Conservation (phyloP, 1,140 invertebrate species). For the Aphelenchoides fujianensis region DNA sequence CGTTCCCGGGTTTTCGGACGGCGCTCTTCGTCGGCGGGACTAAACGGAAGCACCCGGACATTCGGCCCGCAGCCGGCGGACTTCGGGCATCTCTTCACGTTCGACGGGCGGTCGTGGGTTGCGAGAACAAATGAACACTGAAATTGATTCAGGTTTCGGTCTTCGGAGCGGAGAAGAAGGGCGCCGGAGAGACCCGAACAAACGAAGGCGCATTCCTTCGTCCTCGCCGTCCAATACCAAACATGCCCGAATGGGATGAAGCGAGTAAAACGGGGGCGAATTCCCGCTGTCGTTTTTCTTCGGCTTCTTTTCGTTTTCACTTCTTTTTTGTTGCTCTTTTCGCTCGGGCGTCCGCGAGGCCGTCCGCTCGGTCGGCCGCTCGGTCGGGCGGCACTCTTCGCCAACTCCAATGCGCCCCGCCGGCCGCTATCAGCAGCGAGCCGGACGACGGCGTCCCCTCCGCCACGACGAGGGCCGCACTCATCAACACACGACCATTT, state of each 20-base stretch:
- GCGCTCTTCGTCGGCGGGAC: background rate
- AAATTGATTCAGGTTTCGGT: background rate
- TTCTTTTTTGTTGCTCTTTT: slow-evolving; percentile 19
- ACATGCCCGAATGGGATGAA: background rate
- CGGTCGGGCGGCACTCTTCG: no score
- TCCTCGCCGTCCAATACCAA: background rate
- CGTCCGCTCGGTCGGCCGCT: no score
- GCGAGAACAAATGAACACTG: background rate
- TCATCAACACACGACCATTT: background rate
- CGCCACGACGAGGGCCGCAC: background rate
- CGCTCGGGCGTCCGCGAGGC: background rate
- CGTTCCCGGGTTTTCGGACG: background rate
- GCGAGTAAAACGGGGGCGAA: background rate
- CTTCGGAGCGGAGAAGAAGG: background rate
- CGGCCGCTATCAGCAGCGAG: background rate
- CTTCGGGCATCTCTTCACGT: slow-evolving; percentile 1
- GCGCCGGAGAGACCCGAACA: no score
- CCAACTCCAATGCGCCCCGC: no score
- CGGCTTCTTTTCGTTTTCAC: background rate
- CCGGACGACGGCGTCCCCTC: no score
- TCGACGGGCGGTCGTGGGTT: background rate
- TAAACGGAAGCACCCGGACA: background rate
- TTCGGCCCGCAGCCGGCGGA: background rate
- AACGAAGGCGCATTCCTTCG: background rate
- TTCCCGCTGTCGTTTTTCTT: no score